Conservation (phyloP, 2,113 vertebrate genomes). For the Leptocoma aspasia region DNA sequence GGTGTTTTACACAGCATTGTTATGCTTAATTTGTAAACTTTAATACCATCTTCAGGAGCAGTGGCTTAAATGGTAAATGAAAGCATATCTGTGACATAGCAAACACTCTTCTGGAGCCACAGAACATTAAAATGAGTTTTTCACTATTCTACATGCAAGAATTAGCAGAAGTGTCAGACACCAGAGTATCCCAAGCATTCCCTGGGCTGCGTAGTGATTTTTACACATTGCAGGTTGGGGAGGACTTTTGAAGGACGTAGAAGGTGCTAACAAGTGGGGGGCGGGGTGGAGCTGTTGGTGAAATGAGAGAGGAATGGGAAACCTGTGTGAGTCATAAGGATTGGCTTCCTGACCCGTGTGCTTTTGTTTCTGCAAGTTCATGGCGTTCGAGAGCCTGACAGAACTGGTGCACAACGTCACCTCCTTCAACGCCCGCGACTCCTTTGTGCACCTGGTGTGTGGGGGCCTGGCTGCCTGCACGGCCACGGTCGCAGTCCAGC, state of each 20-base stretch:
- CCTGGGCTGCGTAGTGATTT: background rate
- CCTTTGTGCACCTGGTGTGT: slow-evolving; percentile 86
- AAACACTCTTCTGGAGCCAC: background rate
- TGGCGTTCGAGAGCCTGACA: slow-evolving; percentile 86
- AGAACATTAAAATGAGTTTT: background rate
- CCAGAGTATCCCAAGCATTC: background rate
- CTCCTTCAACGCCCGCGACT: slow-evolving; percentile 61
- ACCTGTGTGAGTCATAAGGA: background rate
- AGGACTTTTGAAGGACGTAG: background rate
- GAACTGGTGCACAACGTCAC: slow-evolving; percentile 77
- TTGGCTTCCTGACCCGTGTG: background rate
- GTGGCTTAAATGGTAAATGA: background rate
- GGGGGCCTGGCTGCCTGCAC: slow-evolving; percentile 86
- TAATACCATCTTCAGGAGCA: background rate
- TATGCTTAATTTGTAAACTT: background rate
- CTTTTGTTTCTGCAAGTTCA: slow-evolving; percentile 77
- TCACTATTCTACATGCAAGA: background rate
- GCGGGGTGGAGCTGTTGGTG: background rate
- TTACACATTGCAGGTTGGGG: background rate
- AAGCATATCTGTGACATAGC: background rate
- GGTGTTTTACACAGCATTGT: background rate
- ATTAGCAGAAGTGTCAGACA: background rate
- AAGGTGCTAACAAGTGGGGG: background rate
- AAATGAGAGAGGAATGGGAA: background rate
- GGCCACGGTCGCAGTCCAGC: slow-evolving; percentile 85